Evolutionary conservation across 2,888 invertebrate genomes (phyloP), one percentile per base, ranked within the genome.

Genomic region (Tinea trinotella): DNA sequence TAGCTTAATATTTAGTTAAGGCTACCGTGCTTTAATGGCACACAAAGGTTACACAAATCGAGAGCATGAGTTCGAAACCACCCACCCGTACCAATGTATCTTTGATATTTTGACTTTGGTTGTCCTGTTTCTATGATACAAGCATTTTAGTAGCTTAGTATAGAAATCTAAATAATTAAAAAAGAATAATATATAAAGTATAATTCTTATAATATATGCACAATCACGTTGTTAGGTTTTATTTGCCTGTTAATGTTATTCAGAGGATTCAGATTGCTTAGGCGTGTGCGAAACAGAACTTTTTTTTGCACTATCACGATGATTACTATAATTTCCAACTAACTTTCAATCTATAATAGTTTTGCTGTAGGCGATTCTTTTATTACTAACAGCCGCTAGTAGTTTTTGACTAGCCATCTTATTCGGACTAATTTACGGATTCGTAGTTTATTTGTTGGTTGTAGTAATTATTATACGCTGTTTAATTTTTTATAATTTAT

Each of bases 261-360:
- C 18, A 10, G 19, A 6, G 19, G 3, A 19, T 18, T 46, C 2
- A 19, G 19, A 46, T 46, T 46, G 46, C 46, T 19, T 3, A 19
- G 46, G 46, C 46, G 19, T 46, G 50, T 24, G 24, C 24, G 20
- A 48, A 18, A 18, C 48, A 18, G 5, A 17, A 17, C 18, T 2
- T 24, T 50, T 50, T 50, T 24, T 50, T 24, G 24, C 24, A 50
- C 22, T 50, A 50, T 50, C 50, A 50, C 17, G 22, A 24, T 24
- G 50, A 50, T 24, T 24, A 50, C 24, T 50, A 24, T 50, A 50
- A 50, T 22, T 50, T n/a, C 13, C 22, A n/a, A 17, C 48, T 24
- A 50, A 50, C 24, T 50, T 50, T 50, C 50, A 24, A 50, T 18
- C n/a, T 48, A 17, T 15, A 48, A 40, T 40, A 12, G 18, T 48